Evolutionary conservation across 2,797 vertebrate genomes (phyloP), one percentile per base, ranked within the genome.

Genomic region (Syngnathus rostellatus): DNA sequence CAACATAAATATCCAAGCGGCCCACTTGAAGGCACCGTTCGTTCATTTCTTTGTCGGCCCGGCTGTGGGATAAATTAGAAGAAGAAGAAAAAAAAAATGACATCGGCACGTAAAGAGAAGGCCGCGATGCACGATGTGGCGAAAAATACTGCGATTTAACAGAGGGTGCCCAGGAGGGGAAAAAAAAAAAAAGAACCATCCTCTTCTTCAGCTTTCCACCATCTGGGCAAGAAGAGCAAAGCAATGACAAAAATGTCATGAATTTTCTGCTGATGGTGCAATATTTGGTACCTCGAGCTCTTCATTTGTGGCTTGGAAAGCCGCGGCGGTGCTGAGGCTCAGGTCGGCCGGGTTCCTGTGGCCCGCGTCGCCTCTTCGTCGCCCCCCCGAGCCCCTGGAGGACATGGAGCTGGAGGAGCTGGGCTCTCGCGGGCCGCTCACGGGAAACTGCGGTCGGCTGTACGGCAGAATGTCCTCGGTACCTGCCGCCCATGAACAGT

Each of bases 391-490:
- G 16, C 94, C 94, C 85, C 94, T 92, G 62, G 97, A 99, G 71
- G 96, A 98, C 92, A 97, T 93, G 65, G 97, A 99, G 58, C 96
- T 97, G 89, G 98, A 96, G 65, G 96, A 98, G 82, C 96, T 98
- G 66, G 94, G 97, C 73, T 97, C 98, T 73, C 96, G 86, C 37
- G 94, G 93, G 81, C 92, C 94, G 88, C 97, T 95, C 78, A 98
- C 93, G 64, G 97, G 97, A 86, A 99, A 99, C n/a, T 95, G 94
- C 78, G 97, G 97, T 84, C 96, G 94, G 86, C 93, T 95, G 62
- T 99, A 99, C 43, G 97, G 96, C 77, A 92, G 85, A 85, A 98
- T 96, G 89, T 99, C 96, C 85, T 98, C 96, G 89, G 93, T 83
- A 70, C 77, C 92, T 89, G 54, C 19, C 23, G 51, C 59, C 0